Evolutionary conservation across 2,797 vertebrate species (phyloP).

Genomic region (Clarias fuscus): DNA sequence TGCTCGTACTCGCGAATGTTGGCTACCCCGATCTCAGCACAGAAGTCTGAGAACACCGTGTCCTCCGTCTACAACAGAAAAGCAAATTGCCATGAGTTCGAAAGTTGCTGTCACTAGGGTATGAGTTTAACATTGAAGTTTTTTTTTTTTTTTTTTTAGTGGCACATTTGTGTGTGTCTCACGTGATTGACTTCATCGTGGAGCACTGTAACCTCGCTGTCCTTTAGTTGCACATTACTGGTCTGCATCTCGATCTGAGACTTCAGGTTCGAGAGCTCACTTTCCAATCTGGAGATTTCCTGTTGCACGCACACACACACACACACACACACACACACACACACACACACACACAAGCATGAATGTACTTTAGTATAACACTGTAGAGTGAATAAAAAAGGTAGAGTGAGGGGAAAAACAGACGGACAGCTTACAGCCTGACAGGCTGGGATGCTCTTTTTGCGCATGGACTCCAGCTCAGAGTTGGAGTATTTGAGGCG

Average conservation of each 20-base stretch:
- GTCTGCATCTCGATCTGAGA: slow-evolving; percentile 78
- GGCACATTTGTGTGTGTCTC: background rate
- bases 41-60: slow-evolving; percentile 86
- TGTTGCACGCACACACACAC: slow-evolving; percentile 54
- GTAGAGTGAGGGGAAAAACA: background rate
- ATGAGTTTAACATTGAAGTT: no score
- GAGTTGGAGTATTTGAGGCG: slow-evolving; percentile 87
- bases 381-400: background rate
- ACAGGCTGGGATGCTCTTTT: slow-evolving; percentile 77
- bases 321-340: background rate
- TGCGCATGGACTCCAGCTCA: slow-evolving; percentile 82
- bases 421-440: slow-evolving; percentile 69
- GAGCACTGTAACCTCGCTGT: slow-evolving; percentile 70
- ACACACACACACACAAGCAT: background rate
- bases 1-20: slow-evolving; percentile 91
- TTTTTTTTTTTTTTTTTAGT: no score
- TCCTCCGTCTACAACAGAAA: slow-evolving; percentile 82
- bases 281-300: slow-evolving; percentile 89
- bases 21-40: slow-evolving; percentile 84
- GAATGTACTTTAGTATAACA: background rate
- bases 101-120: no score
- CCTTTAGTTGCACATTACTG: slow-evolving; percentile 71
- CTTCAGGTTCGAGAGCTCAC: slow-evolving; percentile 82
- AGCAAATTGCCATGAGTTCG: background rate
- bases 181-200: slow-evolving; percentile 85